Base-by-base conservation (phyloP, 2,888 invertebrate genomes). In the Chrysotoxum bicinctum region DNA sequence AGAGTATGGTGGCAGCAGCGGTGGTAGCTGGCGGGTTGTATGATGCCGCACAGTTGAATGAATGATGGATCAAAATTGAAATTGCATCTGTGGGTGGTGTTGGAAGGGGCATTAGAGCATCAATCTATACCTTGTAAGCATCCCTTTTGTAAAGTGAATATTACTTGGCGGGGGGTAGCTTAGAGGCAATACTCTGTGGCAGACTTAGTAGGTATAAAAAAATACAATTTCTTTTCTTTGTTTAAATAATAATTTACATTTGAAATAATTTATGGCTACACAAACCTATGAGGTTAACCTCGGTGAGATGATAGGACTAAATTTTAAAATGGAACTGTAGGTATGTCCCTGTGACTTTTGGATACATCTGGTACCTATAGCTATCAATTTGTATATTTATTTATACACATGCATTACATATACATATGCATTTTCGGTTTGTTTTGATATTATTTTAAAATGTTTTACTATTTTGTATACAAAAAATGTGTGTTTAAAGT, bases 21-120 rank as follows among this genome's bases (percentile, higher is more conserved):
- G n/a, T 48, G 37, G n/a, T 30, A 23, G 43, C 1, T 3, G 14
- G 7, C 14, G 19, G 8, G 14, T 12, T 3, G 32, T 62, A 52
- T 69, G 73, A 19, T 68, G 78, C 56, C 74, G 82, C 78, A 83
- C 56, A 54, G 16, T 48, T 62, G 80, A 76, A 80, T 76, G 84
- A 56, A 62, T 72, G 84, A 76, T 80, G 83, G 70, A 80, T 80
- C 45, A 60, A 85, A 73, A 80, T 80, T 76, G 68, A 75, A 84
- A 80, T 75, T 72, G 54, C 69, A 48, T 58, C 48, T 40, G 45
- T 56, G 58, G 26, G 16, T 70, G 26, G 72, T 23, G 37, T 16
- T 16, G 48, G 26, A 50, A 43, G 56, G 48, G 16, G 40, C 21
- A 35, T 14, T 40, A 40, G 40, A 26, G 14, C 16, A 62, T 62